Evolutionary conservation across 2,113 vertebrate species (phyloP).

Genomic region (Opisthocomus hoazin): DNA sequence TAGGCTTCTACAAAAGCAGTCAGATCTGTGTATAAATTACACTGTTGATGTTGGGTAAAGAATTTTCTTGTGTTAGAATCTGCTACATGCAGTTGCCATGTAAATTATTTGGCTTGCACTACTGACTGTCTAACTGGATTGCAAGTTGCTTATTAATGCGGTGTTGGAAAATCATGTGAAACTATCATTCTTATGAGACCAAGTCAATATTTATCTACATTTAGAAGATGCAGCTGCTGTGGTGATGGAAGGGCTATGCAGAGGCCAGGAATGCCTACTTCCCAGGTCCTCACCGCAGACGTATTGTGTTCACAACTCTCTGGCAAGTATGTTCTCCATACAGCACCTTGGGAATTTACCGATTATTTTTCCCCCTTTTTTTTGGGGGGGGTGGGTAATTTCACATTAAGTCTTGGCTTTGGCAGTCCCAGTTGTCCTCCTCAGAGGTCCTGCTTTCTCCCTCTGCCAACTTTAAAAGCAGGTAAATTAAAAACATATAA

Average conservation of each 20-base stretch:
- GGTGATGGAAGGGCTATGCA: not conserved
- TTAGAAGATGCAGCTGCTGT: not conserved
- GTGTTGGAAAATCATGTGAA: not conserved
- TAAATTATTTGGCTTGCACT: slow-evolving; percentile 14
- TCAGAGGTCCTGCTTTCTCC: not conserved
- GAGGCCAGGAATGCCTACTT: not conserved
- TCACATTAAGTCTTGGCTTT: not conserved
- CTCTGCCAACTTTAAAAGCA: not conserved
- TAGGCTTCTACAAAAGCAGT: not conserved
- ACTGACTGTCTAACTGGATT: slow-evolving; percentile 23
- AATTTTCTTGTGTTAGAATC: not conserved
- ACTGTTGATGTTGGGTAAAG: not conserved
- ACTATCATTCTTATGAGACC: not conserved
- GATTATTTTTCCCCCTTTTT: not conserved
- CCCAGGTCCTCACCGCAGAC: not conserved
- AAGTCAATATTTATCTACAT: slow-evolving; percentile 30
- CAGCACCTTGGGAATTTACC: not conserved
- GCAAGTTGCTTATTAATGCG: slow-evolving; percentile 28
- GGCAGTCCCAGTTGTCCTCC: not conserved
- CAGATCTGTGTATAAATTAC: not conserved
- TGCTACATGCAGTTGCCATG: not conserved
- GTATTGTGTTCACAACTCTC: fast-evolving
- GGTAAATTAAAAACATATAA: not conserved
- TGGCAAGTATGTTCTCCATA: not conserved
- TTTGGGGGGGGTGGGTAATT: not conserved